Conservation (phyloP, 2,888 invertebrate species). For the Torymus tubicola region DNA sequence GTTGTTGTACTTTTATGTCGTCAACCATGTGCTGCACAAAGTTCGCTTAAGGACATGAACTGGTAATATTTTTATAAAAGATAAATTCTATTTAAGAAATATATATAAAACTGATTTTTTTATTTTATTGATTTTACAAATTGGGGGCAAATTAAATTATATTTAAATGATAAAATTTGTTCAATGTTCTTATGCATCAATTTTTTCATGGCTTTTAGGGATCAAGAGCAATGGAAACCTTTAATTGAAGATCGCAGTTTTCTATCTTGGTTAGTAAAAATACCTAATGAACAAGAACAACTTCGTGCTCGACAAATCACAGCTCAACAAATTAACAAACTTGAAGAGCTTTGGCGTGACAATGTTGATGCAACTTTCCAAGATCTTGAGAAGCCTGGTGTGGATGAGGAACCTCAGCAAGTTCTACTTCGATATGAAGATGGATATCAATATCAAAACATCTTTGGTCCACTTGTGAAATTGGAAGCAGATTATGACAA, state of each 20-base stretch:
- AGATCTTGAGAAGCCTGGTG: constrained; percentile 98
- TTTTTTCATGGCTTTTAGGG: constrained; percentile 77
- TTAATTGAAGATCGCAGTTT: constrained; percentile 97
- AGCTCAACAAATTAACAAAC: constrained; percentile 96
- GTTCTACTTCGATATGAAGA: constrained; percentile 90
- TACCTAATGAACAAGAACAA: constrained; percentile 98
- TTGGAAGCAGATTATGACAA: constrained; percentile 99
- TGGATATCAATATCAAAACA: constrained; percentile 99
- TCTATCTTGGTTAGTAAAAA: constrained; percentile 97
- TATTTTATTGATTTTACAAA: too few species aligned
- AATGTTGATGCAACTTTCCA: constrained; percentile 98
- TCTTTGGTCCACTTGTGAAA: constrained; percentile 95
- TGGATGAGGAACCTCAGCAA: constrained; percentile 98
- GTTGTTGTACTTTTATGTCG: constrained; percentile 97
- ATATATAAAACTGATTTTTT: too few species aligned
- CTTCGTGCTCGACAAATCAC: constrained; percentile 96
- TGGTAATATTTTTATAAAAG: constrained; percentile 79
- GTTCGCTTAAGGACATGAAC: constrained; percentile 98
- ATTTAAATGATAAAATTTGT: too few species aligned
- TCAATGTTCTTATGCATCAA: too few species aligned
- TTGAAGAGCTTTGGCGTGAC: constrained; percentile 99
- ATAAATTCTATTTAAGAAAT: constrained; percentile 1
- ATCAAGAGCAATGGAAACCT: constrained; percentile 99
- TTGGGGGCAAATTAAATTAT: too few species aligned
- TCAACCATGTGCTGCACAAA: constrained; percentile 98